These are phyloP conservation scores for Perca flavescens DNA, from an alignment of 2,113 vertebrate genomes.

Conservation along the genomic window DNA sequence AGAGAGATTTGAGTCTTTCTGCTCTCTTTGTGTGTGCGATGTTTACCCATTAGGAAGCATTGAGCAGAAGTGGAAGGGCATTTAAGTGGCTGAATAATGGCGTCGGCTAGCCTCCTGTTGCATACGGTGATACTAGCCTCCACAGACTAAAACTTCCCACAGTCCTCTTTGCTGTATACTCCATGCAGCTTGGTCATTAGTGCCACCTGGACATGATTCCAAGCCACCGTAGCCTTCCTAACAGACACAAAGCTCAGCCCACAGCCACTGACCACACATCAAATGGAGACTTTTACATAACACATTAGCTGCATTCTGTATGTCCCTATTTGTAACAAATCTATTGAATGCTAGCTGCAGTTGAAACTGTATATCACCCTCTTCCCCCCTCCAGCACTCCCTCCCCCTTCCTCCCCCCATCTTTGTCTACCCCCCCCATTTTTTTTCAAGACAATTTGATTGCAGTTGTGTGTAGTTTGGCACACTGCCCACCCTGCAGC, in stretches of 20 bases:
- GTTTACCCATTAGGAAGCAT: not conserved
- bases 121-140: not conserved
- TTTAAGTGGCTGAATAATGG: not conserved
- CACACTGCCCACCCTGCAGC: slow-evolving; percentile 69
- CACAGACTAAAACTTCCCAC: not conserved
- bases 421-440: slow-evolving; percentile 10
- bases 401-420: not conserved
- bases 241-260: not conserved
- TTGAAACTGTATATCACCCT: slow-evolving; percentile 28
- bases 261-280: slow-evolving; percentile 24
- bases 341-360: slow-evolving; percentile 21
- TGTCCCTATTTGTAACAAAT: slow-evolving; percentile 27
- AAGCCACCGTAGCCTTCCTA: not conserved
- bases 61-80: not conserved
- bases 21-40: slow-evolving; percentile 9
- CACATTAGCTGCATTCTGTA: not conserved
- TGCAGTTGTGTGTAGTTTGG: slow-evolving; percentile 77
- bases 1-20: slow-evolving; percentile 34
- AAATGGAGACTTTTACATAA: slow-evolving; percentile 14
- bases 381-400: not conserved
- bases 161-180: not conserved
- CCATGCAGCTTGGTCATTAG: not conserved
- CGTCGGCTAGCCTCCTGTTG: not conserved
- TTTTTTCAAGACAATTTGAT: slow-evolving; percentile 62
- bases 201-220: not conserved